A percentile compares a stretch with the other conserved stretches of the same genome.
Evolutionary conservation across 2,888 invertebrate genomes (phyloP).

Genomic region (Drosophila mimetica): DNA sequence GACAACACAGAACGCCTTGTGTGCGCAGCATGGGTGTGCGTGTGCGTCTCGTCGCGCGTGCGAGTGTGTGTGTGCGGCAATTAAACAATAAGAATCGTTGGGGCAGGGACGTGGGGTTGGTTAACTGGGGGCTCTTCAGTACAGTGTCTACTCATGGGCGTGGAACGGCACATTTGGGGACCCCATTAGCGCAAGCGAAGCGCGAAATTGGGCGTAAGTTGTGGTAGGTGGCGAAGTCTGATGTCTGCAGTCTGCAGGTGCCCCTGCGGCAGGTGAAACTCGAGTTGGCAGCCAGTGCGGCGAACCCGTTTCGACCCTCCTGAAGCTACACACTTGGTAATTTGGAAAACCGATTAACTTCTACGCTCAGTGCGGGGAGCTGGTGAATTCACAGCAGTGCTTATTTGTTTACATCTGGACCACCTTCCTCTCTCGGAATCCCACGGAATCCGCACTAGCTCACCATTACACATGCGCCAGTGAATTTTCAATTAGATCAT

Average conservation of each 20-base stretch:
- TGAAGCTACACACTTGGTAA: neutral
- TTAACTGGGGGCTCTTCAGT: slow-evolving; percentile 26
- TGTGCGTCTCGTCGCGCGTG: slow-evolving; percentile 19
- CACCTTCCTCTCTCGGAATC: slow-evolving; percentile 14
- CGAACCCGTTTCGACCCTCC: slow-evolving; percentile 27
- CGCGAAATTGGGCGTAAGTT: slow-evolving; percentile 63
- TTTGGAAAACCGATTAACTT: neutral
- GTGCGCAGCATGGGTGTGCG: slow-evolving; percentile 21
- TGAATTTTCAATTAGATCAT: slow-evolving; percentile 71
- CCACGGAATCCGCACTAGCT: slow-evolving; percentile 39
- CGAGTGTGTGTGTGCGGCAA: slow-evolving; percentile 46
- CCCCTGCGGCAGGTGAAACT: slow-evolving; percentile 44
- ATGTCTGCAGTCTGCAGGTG: slow-evolving; percentile 12
- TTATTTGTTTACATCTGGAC: slow-evolving; percentile 37
- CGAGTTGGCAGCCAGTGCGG: slow-evolving; percentile 7
- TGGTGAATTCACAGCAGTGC: slow-evolving; percentile 8
- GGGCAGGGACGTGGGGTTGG: slow-evolving; percentile 12
- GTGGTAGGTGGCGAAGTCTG: slow-evolving; percentile 21
- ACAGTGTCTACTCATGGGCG: slow-evolving; percentile 59
- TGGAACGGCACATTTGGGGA: slow-evolving; percentile 47
- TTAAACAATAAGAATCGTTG: slow-evolving; percentile 59
- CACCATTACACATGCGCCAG: slow-evolving; percentile 33
- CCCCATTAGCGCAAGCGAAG: slow-evolving; percentile 61
- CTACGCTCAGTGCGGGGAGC: slow-evolving; percentile 1
- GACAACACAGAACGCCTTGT: slow-evolving; percentile 41